These are phyloP conservation scores for Anarsia innoxiella DNA, from an alignment of 2,888 invertebrate species.

Conservation along the genomic window DNA sequence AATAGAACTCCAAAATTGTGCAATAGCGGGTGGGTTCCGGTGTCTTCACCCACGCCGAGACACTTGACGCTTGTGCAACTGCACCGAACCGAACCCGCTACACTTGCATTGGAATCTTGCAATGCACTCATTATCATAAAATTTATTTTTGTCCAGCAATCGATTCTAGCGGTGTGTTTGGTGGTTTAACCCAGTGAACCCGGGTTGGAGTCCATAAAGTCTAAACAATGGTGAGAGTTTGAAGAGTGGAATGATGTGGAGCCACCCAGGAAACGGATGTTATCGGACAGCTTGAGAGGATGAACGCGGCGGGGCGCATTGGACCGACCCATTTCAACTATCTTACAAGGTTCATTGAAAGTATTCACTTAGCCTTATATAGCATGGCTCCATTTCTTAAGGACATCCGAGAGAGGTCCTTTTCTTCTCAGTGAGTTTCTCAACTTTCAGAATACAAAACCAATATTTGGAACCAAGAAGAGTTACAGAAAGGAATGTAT, in stretches of 20 bases:
- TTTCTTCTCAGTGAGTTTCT: no score
- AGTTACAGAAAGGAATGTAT: no score
- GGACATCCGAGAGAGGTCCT: constrained; percentile 5
- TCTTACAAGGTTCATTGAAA: constrained; percentile 16
- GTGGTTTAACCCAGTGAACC: neutral
- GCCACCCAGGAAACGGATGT: constrained; percentile 54
- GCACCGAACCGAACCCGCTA: constrained; percentile 38
- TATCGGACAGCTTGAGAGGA: constrained; percentile 35
- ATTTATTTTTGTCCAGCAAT: constrained; percentile 28
- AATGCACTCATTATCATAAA: constrained; percentile 54
- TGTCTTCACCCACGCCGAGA: constrained; percentile 44
- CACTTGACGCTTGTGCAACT: constrained; percentile 55
- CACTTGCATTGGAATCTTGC: constrained; percentile 42
- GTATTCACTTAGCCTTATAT: constrained; percentile 13
- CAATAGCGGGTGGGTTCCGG: constrained; percentile 17
- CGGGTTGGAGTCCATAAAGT: no score
- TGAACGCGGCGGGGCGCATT: constrained; percentile 39
- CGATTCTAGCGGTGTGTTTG: neutral
- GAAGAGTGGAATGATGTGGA: constrained; percentile 37
- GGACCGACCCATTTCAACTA: constrained; percentile 26
- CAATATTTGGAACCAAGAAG: no score
- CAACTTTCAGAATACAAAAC: no score
- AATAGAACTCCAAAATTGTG: constrained; percentile 11
- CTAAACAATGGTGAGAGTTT: constrained; percentile 54
- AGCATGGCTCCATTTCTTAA: constrained; percentile 12